A percentile compares a stretch with the other conserved stretches of the same genome.
Conservation (phyloP, 2,797 vertebrate genomes). For the Siniperca scherzeri region DNA sequence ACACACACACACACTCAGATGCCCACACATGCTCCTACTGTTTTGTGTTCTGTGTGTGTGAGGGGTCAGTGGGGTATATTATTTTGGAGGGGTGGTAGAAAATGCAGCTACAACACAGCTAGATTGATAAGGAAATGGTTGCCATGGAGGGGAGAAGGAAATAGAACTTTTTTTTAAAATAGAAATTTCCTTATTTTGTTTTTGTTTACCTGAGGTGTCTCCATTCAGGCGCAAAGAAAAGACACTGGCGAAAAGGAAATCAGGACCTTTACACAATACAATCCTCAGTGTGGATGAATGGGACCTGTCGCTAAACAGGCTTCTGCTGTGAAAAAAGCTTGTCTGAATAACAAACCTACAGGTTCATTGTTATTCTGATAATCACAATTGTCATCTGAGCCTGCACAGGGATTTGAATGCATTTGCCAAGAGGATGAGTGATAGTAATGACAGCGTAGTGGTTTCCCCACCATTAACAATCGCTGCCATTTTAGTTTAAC, state of each 20-base stretch:
- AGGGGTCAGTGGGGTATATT: slow-evolving; percentile 51
- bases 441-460: slow-evolving; percentile 52
- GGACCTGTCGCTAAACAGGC: slow-evolving; percentile 48
- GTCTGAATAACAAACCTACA: slow-evolving; percentile 55
- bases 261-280: slow-evolving; percentile 53
- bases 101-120: slow-evolving; percentile 46
- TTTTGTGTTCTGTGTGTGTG: slow-evolving; percentile 34
- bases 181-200: slow-evolving; percentile 1
- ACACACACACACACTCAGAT: slow-evolving; percentile 42
- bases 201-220: slow-evolving; percentile 4
- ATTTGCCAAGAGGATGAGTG: slow-evolving; percentile 52
- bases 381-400: slow-evolving; percentile 65
- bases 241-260: slow-evolving; percentile 44
- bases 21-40: slow-evolving; percentile 55
- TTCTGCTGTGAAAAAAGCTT: slow-evolving; percentile 17
- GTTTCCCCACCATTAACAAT: slow-evolving; percentile 66
- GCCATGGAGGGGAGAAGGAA: slow-evolving; percentile 36
- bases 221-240: not conserved
- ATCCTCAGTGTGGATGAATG: slow-evolving; percentile 36
- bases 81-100: slow-evolving; percentile 47
- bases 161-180: slow-evolving; percentile 42
- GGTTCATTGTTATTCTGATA: slow-evolving; percentile 69
- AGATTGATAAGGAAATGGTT: slow-evolving; percentile 49
- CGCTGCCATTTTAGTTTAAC: slow-evolving; percentile 75
- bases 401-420: slow-evolving; percentile 51